Evolutionary conservation across 2,113 vertebrate genomes (phyloP).

Genomic region (Oreotrochilus melanogaster): DNA sequence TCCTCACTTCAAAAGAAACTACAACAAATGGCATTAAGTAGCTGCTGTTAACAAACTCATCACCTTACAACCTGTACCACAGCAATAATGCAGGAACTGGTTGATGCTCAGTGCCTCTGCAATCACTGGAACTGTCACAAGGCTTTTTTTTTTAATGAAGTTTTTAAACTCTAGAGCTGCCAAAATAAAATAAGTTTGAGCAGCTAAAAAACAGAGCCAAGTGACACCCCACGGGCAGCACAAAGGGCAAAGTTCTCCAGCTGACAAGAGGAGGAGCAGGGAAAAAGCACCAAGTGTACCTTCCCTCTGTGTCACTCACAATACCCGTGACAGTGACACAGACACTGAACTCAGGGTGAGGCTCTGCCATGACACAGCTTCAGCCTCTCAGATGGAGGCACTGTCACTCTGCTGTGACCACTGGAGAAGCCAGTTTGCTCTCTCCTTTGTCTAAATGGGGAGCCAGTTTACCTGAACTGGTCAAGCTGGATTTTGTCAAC

Average conservation of each 20-base stretch:
- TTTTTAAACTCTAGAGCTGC: neutral
- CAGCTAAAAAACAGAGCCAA: neutral
- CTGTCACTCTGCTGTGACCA: fast-evolving
- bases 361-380: neutral
- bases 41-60: neutral
- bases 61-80: neutral
- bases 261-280: neutral
- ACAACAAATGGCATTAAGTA: neutral
- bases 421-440: neutral
- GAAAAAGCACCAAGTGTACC: neutral
- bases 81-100: neutral
- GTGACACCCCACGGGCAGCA: fast-evolving
- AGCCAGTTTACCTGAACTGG: neutral
- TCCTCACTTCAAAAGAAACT: neutral
- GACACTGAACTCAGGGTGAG: neutral
- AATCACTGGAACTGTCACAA: neutral
- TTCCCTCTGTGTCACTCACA: fast-evolving
- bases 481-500: neutral
- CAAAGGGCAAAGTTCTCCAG: neutral
- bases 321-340: neutral
- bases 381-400: neutral
- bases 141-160: neutral
- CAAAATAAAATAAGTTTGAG: neutral
- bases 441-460: neutral
- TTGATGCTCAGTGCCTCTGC: neutral